Evolutionary conservation across 1,140 invertebrate genomes (phyloP).

Genomic region (Phocides pigmalion): DNA sequence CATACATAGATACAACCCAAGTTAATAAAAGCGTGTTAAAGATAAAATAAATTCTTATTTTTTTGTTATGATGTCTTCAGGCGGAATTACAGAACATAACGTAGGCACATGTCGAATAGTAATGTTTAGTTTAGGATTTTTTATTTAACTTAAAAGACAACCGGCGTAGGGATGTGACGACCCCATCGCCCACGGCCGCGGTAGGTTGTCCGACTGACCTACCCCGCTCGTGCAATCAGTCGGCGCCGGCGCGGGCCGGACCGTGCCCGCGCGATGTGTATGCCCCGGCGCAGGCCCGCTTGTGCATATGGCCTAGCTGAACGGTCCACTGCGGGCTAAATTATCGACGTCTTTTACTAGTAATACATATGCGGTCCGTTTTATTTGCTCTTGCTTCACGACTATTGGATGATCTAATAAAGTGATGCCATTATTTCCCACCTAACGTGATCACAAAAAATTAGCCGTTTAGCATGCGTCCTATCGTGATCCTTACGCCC

Average conservation of each 20-base stretch:
- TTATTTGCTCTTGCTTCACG: no score
- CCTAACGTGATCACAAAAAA: background rate
- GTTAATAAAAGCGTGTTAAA: no score
- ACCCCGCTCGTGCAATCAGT: background rate
- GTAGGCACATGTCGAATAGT: no score
- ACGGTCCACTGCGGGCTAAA: background rate
- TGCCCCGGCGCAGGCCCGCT: background rate
- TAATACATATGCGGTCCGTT: background rate
- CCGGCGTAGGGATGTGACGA: conserved; percentile 19
- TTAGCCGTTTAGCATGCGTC: background rate
- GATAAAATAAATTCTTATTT: no score
- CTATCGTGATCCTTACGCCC: background rate
- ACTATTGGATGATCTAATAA: no score
- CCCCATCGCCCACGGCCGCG: conserved; percentile 21
- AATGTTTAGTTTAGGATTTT: no score
- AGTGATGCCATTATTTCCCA: no score
- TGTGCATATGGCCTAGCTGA: background rate
- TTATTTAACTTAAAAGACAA: no score
- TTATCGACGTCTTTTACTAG: background rate
- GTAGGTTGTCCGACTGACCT: background rate
- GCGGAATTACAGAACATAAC: no score
- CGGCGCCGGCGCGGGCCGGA: background rate
- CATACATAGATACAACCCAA: no score
- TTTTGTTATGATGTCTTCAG: no score
- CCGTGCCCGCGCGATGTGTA: conserved; percentile 12